A percentile compares a stretch with the other conserved stretches of the same genome.
Evolutionary conservation across 2,113 vertebrate genomes (phyloP).

Genomic region (Etia nguti): DNA sequence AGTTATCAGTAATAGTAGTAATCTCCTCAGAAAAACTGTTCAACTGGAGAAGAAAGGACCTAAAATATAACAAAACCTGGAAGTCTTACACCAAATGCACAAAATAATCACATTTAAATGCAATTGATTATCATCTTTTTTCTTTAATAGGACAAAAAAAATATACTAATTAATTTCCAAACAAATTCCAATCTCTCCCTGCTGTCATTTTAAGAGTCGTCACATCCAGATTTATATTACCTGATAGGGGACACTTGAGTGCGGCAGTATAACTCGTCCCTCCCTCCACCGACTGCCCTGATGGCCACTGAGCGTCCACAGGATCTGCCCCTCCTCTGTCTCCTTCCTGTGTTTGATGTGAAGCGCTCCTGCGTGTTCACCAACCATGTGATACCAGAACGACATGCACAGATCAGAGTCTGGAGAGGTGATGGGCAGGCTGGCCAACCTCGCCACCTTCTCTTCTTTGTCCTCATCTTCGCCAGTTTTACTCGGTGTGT

Average conservation of each 20-base stretch:
- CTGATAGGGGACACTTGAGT: slow-evolving; percentile 80
- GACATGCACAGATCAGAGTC: slow-evolving; percentile 86
- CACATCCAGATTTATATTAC: slow-evolving; percentile 27
- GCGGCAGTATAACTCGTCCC: slow-evolving; percentile 82
- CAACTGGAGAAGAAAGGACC: too few species aligned
- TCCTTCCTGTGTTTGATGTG: slow-evolving; percentile 80
- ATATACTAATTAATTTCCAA: not conserved
- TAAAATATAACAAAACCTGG: not conserved
- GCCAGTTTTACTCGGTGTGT: not conserved
- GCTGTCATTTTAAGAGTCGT: not conserved
- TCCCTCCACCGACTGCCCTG: slow-evolving; percentile 86
- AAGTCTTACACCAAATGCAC: not conserved
- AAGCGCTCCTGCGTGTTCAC: slow-evolving; percentile 75
- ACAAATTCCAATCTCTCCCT: not conserved
- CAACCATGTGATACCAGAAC: slow-evolving; percentile 91
- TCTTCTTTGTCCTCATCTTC: slow-evolving; percentile 54
- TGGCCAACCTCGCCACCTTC: slow-evolving; percentile 73
- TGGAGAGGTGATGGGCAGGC: slow-evolving; percentile 75
- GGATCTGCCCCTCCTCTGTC: slow-evolving; percentile 46
- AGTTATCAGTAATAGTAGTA: not conserved
- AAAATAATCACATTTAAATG: not conserved
- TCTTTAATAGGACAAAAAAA: too few species aligned
- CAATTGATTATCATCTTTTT: not conserved
- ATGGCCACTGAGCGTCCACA: slow-evolving; percentile 78
- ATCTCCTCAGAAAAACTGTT: too few species aligned